Conservation (phyloP, 1,140 invertebrate species). For the Drosophila grimshawi region DNA sequence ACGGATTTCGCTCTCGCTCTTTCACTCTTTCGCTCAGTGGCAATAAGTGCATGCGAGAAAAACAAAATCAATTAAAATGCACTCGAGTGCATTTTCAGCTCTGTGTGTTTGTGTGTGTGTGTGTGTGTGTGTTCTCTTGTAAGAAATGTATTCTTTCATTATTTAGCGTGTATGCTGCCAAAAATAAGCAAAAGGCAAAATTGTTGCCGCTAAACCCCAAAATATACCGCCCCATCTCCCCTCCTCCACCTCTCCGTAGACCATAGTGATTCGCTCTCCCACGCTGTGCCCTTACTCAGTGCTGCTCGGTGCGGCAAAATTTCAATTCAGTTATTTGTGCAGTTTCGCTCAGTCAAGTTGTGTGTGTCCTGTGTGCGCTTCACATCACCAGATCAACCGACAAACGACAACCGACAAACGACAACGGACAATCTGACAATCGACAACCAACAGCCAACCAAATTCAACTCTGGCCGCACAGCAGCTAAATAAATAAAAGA, state of each 20-base stretch:
- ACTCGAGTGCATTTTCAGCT: conserved; percentile 64
- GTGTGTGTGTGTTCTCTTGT: conserved; percentile 20
- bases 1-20: conserved; percentile 6
- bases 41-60: conserved; percentile 38
- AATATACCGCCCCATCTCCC: conserved; percentile 1
- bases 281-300: conserved; percentile 43
- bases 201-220: conserved; percentile 35
- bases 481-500: conserved; percentile 19
- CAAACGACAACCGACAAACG: conserved; percentile 11
- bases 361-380: conserved; percentile 64
- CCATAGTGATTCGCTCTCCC: conserved; percentile 20
- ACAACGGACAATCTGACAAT: conserved; percentile 1
- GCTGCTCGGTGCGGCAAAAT: conserved; percentile 51
- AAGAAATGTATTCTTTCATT: conserved; percentile 30
- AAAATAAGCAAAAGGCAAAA: conserved; percentile 66
- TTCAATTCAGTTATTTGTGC: conserved; percentile 82
- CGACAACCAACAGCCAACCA: conserved; percentile 38
- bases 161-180: conserved; percentile 32
- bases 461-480: conserved; percentile 11
- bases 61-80: conserved; percentile 81
- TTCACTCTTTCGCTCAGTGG: conserved; percentile 7
- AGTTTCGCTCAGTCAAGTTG: conserved; percentile 79
- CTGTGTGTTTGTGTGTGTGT: conserved; percentile 12
- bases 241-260: neutral
- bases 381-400: conserved; percentile 51